phyloP scores from a whole-genome alignment of 2,888 invertebrate species.

The Bursaphelenchus okinawaensis region DNA sequence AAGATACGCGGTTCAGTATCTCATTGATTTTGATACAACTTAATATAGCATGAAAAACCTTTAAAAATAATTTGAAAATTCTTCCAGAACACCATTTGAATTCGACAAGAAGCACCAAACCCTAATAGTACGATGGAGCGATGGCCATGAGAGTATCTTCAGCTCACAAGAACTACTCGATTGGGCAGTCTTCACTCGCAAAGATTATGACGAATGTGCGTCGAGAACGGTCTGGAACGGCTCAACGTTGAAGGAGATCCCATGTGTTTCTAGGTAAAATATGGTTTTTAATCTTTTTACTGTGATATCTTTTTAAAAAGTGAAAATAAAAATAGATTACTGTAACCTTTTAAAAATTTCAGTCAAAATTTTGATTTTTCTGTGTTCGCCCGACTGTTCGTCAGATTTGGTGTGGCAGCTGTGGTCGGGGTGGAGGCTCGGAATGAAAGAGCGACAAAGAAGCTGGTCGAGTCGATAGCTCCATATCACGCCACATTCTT shows the following conservation, averaged over 20 bases:
- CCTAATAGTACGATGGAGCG: constrained; percentile 30
- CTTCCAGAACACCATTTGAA: constrained; percentile 19
- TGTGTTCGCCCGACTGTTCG: constrained; percentile 35
- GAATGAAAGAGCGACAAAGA: constrained; percentile 31
- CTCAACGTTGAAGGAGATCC: constrained; percentile 6
- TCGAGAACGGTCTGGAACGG: constrained; percentile 22
- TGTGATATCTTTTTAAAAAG: too few relatives aligned
- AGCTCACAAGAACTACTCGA: constrained; percentile 23
- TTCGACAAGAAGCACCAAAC: constrained; percentile 21
- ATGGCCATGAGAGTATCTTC: constrained; percentile 34
- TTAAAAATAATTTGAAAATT: too few relatives aligned
- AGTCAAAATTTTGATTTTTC: constrained; percentile 31
- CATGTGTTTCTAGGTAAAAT: constrained; percentile 28
- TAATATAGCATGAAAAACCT: too few relatives aligned
- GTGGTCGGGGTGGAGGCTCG: constrained; percentile 30
- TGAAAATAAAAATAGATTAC: too few relatives aligned
- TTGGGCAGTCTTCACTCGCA: constrained; percentile 21
- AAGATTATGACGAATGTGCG: constrained; percentile 14
- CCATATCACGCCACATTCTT: constrained; percentile 70
- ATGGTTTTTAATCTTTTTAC: background rate
- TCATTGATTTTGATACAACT: too few relatives aligned
- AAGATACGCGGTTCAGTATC: too few relatives aligned
- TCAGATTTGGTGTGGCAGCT: constrained; percentile 44
- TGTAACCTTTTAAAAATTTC: too few relatives aligned
- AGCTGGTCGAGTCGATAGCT: constrained; percentile 64